These are phyloP conservation scores for Pseudolaguvia tuberculata DNA, from an alignment of 2,113 vertebrate species.

Conservation along the genomic window DNA sequence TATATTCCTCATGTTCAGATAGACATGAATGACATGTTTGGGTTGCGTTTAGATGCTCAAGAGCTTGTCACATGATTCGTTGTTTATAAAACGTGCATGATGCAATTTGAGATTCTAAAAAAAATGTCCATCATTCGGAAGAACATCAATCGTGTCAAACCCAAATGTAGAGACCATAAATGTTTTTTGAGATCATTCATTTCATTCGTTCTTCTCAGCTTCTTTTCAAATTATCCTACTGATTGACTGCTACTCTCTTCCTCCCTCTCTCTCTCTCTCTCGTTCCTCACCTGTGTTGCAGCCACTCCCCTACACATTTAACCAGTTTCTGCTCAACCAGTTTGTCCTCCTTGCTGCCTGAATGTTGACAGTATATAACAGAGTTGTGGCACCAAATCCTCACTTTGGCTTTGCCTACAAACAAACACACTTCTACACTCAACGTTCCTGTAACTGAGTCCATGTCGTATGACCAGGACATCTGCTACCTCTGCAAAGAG, in stretches of 20 bases:
- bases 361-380: slow-evolving; percentile 71
- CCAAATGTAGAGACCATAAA: slow-evolving; percentile 11
- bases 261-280: slow-evolving; percentile 28
- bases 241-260: slow-evolving; percentile 39
- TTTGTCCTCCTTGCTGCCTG: slow-evolving; percentile 66
- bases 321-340: slow-evolving; percentile 77
- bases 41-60: background rate
- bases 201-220: slow-evolving; percentile 53
- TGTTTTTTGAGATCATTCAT: slow-evolving; percentile 49
- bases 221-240: slow-evolving; percentile 36
- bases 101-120: background rate
- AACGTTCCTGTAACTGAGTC: slow-evolving; percentile 1
- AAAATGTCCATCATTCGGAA: background rate
- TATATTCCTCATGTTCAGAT: too few relatives aligned
- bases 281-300: slow-evolving; percentile 53
- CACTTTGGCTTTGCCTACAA: slow-evolving; percentile 61
- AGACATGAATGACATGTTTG: background rate
- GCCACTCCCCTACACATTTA: slow-evolving; percentile 63
- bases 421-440: slow-evolving; percentile 16
- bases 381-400: slow-evolving; percentile 43
- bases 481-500: slow-evolving; percentile 73
- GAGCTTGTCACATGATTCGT: background rate
- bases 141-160: background rate
- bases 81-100: slow-evolving; percentile 12
- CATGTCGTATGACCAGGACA: slow-evolving; percentile 68